These are phyloP conservation scores for Himalopsyche anomala DNA, from an alignment of 2,888 invertebrate genomes.

Conservation along the genomic window DNA sequence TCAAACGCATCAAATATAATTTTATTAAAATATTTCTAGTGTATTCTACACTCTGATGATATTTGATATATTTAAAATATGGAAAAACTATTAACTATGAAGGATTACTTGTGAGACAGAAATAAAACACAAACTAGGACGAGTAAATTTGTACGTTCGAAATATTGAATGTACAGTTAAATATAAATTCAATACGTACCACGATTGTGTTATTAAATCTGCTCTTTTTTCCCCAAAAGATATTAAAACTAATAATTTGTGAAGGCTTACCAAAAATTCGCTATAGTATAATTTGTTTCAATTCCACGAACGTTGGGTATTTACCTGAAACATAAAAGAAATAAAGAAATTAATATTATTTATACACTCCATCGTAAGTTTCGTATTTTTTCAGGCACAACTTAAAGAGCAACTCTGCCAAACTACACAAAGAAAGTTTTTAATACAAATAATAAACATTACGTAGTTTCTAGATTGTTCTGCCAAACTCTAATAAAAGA, in stretches of 20 bases:
- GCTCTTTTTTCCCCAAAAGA: too few relatives aligned
- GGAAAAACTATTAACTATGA: too few relatives aligned
- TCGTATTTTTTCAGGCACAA: neutral
- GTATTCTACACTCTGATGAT: too few relatives aligned
- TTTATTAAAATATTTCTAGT: too few relatives aligned
- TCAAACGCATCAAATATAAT: too few relatives aligned
- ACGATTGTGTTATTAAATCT: too few relatives aligned
- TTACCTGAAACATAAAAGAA: slow-evolving; percentile 17
- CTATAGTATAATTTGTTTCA: neutral
- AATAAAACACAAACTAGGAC: too few relatives aligned
- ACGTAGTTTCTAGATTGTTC: neutral
- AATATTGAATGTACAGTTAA: too few relatives aligned
- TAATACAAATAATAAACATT: slow-evolving; percentile 25
- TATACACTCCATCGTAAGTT: neutral
- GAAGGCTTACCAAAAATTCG: neutral
- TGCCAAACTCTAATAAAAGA: slow-evolving; percentile 4
- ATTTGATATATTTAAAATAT: too few relatives aligned
- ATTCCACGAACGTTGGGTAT: neutral
- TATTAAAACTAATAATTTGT: neutral
- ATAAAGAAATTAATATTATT: slow-evolving; percentile 23
- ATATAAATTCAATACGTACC: too few relatives aligned
- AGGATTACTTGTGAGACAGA: too few relatives aligned
- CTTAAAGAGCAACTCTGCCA: neutral
- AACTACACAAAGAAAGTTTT: slow-evolving; percentile 16
- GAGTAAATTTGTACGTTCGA: too few relatives aligned